These are phyloP conservation scores for Pterophyllum scalare DNA, from an alignment of 2,113 vertebrate genomes.

Conservation along the genomic window DNA sequence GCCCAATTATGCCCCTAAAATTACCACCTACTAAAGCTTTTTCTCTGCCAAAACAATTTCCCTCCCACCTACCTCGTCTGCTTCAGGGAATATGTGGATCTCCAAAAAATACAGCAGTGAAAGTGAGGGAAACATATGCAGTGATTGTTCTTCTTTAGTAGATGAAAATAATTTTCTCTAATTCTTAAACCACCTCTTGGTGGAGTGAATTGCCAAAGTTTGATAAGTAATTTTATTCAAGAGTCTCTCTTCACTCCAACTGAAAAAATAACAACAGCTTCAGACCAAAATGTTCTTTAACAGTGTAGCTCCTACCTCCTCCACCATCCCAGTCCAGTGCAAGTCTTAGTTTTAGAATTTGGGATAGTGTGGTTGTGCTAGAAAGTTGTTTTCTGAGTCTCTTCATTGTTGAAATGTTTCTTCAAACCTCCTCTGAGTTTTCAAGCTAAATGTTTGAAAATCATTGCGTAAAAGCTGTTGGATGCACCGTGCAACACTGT, in stretches of 20 bases:
- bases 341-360: background rate
- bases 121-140: background rate
- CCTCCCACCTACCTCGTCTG: background rate
- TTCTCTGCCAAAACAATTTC: conserved; percentile 26
- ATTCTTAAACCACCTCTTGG: no score
- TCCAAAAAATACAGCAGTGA: background rate
- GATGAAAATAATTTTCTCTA: no score
- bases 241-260: no score
- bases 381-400: background rate
- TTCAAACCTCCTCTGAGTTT: background rate
- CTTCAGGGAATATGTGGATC: background rate
- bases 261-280: background rate
- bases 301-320: background rate
- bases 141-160: no score
- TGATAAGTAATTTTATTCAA: no score
- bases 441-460: background rate
- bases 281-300: background rate
- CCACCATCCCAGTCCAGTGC: background rate
- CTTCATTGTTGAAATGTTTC: background rate
- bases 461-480: background rate
- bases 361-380: background rate
- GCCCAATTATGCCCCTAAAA: background rate
- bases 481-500: background rate
- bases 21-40: background rate
- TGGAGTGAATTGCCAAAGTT: no score